These are phyloP conservation scores for Nycticryphes semicollaris DNA, from an alignment of 2,113 vertebrate genomes.

Conservation along the genomic window DNA sequence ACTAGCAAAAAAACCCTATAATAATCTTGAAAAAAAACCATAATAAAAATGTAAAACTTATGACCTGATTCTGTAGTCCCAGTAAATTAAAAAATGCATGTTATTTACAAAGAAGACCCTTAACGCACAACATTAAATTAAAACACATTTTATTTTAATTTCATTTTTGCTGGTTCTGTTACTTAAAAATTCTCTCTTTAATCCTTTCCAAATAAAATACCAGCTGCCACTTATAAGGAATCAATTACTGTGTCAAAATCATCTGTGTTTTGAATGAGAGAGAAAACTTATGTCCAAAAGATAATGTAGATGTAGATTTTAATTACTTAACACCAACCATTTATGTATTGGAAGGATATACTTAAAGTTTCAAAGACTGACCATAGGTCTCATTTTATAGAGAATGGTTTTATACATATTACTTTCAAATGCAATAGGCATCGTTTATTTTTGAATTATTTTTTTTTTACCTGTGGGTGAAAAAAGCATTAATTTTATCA, in stretches of 20 bases:
- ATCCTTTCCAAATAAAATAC: not conserved
- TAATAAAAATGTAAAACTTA: not conserved
- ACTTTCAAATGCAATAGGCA: not conserved
- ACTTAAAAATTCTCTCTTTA: not conserved
- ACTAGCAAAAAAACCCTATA: not conserved
- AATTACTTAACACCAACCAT: not conserved
- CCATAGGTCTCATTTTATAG: not conserved
- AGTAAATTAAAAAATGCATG: not conserved
- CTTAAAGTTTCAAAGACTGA: not conserved
- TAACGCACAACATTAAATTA: not conserved
- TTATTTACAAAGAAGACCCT: not conserved
- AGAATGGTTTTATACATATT: not conserved
- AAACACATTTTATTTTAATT: not conserved
- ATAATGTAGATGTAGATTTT: not conserved
- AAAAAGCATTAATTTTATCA: not conserved
- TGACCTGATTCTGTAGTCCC: not conserved
- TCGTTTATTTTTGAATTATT: not conserved
- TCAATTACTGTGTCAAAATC: not conserved
- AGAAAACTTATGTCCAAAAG: not conserved
- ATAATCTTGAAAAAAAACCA: slow-evolving; percentile 11
- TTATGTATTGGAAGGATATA: not conserved
- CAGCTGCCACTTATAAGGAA: not conserved
- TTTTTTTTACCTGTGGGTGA: not conserved
- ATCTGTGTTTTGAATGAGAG: not conserved
- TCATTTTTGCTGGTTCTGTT: not conserved